phyloP scores from a whole-genome alignment of 2,797 vertebrate species.

The Cyclura pinguis region DNA sequence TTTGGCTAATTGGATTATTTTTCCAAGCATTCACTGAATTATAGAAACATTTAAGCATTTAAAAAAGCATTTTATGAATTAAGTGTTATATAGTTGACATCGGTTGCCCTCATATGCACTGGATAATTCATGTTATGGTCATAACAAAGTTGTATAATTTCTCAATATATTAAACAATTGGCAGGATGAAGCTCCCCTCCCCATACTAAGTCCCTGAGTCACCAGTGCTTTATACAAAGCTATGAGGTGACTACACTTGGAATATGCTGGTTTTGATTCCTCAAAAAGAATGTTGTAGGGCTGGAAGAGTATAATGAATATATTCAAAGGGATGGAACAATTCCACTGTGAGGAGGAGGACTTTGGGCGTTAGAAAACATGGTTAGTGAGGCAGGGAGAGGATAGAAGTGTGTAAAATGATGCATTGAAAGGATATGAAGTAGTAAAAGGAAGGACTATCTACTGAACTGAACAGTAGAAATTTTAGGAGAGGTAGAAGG shows the following conservation, averaged over 20 bases:
- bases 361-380: not conserved
- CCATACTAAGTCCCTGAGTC: too few species aligned
- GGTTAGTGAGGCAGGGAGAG: not conserved
- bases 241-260: too few species aligned
- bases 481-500: too few species aligned
- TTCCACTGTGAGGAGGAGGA: not conserved
- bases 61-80: not conserved
- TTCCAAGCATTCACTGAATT: not conserved
- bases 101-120: not conserved
- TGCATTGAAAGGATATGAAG: not conserved
- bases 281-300: not conserved
- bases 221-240: too few species aligned
- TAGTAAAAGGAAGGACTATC: not conserved
- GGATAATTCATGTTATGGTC: not conserved
- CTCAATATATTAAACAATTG: not conserved
- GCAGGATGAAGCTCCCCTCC: too few species aligned
- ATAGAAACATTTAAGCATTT: not conserved
- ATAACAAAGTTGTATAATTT: not conserved
- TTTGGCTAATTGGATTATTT: constrained; percentile 1
- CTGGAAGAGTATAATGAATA: not conserved
- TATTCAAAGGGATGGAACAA: not conserved
- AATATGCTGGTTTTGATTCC: not conserved
- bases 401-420: not conserved
- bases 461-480: too few species aligned
- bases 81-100: not conserved